These are phyloP conservation scores for Scaptomyza pallida DNA, from an alignment of 1,140 invertebrate species.

Conservation along the genomic window DNA sequence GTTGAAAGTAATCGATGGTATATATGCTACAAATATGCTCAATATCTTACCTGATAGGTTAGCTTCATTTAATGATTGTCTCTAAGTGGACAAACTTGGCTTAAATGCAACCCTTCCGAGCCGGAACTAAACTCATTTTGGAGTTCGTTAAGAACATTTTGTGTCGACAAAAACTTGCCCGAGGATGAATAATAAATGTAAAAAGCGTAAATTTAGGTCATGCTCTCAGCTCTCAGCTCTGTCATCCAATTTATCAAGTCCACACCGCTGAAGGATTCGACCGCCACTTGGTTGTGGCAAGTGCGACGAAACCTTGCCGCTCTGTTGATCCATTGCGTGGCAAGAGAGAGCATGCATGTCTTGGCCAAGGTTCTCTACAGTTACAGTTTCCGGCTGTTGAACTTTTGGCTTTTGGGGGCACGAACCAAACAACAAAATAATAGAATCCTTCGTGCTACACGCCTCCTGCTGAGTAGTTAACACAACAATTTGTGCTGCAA, in stretches of 20 bases:
- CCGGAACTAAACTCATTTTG: constrained; percentile 8
- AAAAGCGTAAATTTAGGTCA: constrained; percentile 35
- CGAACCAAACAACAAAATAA: constrained; percentile 29
- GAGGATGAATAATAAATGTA: constrained; percentile 11
- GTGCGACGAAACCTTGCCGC: no score
- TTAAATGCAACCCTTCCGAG: not conserved
- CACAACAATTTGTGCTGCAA: constrained; percentile 62
- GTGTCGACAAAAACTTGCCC: not conserved
- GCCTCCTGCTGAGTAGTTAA: constrained; percentile 33
- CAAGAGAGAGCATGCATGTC: constrained; percentile 17
- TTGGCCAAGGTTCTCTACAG: not conserved
- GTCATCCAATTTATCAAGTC: constrained; percentile 27
- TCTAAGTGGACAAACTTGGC: not conserved
- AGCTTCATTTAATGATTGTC: not conserved
- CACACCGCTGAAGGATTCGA: not conserved
- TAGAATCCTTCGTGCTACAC: not conserved
- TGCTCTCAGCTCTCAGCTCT: constrained; percentile 11
- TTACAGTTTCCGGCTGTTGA: not conserved
- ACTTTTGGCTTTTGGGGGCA: constrained; percentile 16
- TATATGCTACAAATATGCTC: no score
- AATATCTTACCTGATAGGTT: no score
- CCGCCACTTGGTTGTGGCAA: constrained; percentile 7
- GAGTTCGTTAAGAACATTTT: not conserved
- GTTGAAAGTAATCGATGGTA: no score
- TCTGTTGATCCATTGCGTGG: constrained; percentile 14